phyloP scores from a whole-genome alignment of 2,113 vertebrate species.

The Mobula hypostoma region DNA sequence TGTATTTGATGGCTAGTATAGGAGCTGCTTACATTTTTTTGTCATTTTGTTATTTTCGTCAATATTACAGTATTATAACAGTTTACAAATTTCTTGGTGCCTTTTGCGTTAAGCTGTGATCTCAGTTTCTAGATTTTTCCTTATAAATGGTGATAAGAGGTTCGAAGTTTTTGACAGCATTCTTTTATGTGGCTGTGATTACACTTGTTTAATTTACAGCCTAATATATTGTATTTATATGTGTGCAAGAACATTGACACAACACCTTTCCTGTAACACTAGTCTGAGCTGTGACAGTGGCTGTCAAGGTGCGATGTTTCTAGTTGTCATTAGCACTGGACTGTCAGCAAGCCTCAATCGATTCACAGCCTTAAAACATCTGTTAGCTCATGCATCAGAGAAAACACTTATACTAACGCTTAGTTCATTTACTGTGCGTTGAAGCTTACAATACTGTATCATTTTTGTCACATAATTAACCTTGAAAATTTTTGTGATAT shows the following conservation, averaged over 20 bases:
- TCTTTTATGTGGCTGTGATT: constrained; percentile 42
- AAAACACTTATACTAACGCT: constrained; percentile 38
- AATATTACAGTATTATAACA: constrained; percentile 45
- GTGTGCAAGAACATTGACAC: constrained; percentile 42
- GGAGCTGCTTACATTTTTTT: constrained; percentile 46
- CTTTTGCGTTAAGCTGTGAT: constrained; percentile 43
- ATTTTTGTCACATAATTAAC: constrained; percentile 44
- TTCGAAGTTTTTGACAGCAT: constrained; percentile 38
- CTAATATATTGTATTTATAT: constrained; percentile 47
- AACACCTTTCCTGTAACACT: constrained; percentile 45
- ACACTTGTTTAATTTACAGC: constrained; percentile 45
- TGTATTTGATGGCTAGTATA: constrained; percentile 46
- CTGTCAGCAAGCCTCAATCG: constrained; percentile 48
- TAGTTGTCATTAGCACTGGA: constrained; percentile 49
- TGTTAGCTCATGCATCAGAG: constrained; percentile 43
- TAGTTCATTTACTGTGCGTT: constrained; percentile 23
- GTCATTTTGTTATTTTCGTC: constrained; percentile 47
- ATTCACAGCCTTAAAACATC: constrained; percentile 47
- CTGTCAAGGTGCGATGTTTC: constrained; percentile 45
- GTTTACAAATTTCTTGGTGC: constrained; percentile 44
- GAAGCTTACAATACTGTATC: constrained; percentile 37
- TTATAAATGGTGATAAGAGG: constrained; percentile 46
- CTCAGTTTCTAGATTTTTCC: constrained; percentile 43
- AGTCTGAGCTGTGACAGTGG: constrained; percentile 42
- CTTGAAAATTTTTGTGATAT: constrained; percentile 36